Evolutionary conservation across 2,888 invertebrate genomes (phyloP), one percentile per base, ranked within the genome.

Genomic region (Zygaena filipendulae): DNA sequence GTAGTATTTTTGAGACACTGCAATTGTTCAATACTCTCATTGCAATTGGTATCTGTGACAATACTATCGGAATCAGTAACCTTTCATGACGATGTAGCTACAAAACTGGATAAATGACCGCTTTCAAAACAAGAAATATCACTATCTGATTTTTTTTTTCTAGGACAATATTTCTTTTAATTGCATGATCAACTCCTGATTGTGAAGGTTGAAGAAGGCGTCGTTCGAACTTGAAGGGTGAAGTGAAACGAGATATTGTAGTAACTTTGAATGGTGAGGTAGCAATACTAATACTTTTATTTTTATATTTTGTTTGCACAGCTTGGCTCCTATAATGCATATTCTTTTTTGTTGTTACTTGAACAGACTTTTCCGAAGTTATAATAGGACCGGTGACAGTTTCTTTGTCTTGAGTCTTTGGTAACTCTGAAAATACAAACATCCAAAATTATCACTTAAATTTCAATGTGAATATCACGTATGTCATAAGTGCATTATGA

Each of bases 321-420:
- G 33, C 38, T 39, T 42, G 40, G 33, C 39, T 44, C 27, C 39
- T 40, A 18, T 28, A 40, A 6, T n/a, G n/a, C n/a, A n/a, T n/a
- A n/a, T 16, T 24, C 32, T 40, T n/a, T 35, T 10, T 16, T 34
- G 28, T 12, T 16, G 5, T 22, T 25, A 33, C 36, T 40, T 16
- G 16, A 16, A 16, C 7, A 7, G 16, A 16, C 7, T 16, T 16
- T 6, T 16, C 16, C 7, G 16, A 4, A 6, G 16, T 16, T n/a
- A n/a, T n/a, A n/a, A n/a, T n/a, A n/a, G n/a, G n/a, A n/a, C 16
- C 5, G 16, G 5, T 16, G 4, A 16, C 16, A 16, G 4, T 6
- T 16, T 7, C 4, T 7, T 16, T 16, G 4, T 16, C 5, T 4
- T 16, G 16, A 6, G 7, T 16, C 7, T 16, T 16, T 7, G 4